phyloP scores from a whole-genome alignment of 53 echinoderm and acorn worm species.

The Holothuria scabra region DNA sequence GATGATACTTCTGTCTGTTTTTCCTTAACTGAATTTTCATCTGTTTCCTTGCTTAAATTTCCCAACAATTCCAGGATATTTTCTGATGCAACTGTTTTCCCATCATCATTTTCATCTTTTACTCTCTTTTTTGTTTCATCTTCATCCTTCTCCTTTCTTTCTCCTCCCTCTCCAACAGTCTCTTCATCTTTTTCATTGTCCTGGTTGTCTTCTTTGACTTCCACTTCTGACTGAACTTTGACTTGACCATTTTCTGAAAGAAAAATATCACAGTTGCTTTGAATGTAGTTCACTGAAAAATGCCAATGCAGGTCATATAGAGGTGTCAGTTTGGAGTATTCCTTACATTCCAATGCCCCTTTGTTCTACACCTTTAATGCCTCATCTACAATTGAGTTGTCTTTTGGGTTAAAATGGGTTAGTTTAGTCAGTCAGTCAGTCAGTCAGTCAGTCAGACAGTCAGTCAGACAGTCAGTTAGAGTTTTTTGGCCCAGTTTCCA shows the following conservation, averaged over 20 bases:
- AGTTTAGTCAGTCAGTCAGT: too few relatives aligned
- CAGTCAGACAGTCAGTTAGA: too few relatives aligned
- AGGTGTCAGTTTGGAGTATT: too few relatives aligned
- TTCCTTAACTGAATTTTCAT: not conserved
- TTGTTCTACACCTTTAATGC: too few relatives aligned
- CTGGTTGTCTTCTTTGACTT: constrained; percentile 24
- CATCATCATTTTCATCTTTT: not conserved
- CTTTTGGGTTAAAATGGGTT: too few relatives aligned
- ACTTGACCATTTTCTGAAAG: constrained; percentile 61
- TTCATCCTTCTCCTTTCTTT: not conserved
- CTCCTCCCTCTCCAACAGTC: not conserved
- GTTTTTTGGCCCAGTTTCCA: too few relatives aligned
- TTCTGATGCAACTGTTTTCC: constrained; percentile 35
- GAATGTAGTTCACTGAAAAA: too few relatives aligned
- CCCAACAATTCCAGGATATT: constrained; percentile 49
- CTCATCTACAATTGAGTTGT: too few relatives aligned
- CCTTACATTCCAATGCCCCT: too few relatives aligned
- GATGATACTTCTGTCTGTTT: not conserved
- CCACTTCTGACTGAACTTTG: constrained; percentile 36
- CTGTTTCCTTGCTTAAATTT: not conserved
- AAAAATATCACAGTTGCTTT: not conserved
- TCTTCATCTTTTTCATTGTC: constrained; percentile 4
- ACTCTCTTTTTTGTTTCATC: constrained; percentile 19
- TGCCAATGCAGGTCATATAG: not conserved
- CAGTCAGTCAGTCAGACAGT: too few relatives aligned